phyloP scores from a whole-genome alignment of 1,140 invertebrate species.

The Drosophila orosa region DNA sequence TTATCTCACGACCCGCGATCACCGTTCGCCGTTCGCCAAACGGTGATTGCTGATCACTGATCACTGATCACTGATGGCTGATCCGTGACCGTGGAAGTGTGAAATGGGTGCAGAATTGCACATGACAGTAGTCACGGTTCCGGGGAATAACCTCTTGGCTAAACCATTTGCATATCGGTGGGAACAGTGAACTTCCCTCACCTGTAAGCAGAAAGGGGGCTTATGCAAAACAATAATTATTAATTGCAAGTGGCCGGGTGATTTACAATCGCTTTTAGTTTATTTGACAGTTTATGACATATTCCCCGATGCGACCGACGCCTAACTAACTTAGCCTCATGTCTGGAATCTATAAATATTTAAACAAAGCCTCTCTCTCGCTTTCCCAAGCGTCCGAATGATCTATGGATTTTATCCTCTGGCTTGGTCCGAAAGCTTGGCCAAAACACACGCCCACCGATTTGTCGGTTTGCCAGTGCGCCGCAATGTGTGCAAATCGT shows the following conservation, averaged over 20 bases:
- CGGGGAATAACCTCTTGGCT: slow-evolving; percentile 45
- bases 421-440: neutral
- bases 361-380: neutral
- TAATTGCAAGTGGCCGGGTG: slow-evolving; percentile 54
- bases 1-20: slow-evolving; percentile 43
- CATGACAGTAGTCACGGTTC: neutral
- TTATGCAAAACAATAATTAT: slow-evolving; percentile 65
- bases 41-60: slow-evolving; percentile 22
- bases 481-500: slow-evolving; percentile 70
- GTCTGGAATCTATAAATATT: slow-evolving; percentile 36
- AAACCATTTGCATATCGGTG: slow-evolving; percentile 53
- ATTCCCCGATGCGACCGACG: slow-evolving; percentile 31
- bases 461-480: slow-evolving; percentile 15
- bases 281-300: slow-evolving; percentile 62
- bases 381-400: slow-evolving; percentile 15
- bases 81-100: neutral
- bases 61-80: slow-evolving; percentile 22
- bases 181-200: slow-evolving; percentile 13
- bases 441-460: slow-evolving; percentile 26
- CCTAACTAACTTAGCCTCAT: slow-evolving; percentile 35
- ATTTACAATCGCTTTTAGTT: slow-evolving; percentile 65
- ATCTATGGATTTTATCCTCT: slow-evolving; percentile 28
- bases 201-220: slow-evolving; percentile 1
- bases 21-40: neutral
- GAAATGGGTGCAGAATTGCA: slow-evolving; percentile 28